Base-by-base conservation (phyloP, 2,113 vertebrate genomes). In the Pterocles burchelli region DNA sequence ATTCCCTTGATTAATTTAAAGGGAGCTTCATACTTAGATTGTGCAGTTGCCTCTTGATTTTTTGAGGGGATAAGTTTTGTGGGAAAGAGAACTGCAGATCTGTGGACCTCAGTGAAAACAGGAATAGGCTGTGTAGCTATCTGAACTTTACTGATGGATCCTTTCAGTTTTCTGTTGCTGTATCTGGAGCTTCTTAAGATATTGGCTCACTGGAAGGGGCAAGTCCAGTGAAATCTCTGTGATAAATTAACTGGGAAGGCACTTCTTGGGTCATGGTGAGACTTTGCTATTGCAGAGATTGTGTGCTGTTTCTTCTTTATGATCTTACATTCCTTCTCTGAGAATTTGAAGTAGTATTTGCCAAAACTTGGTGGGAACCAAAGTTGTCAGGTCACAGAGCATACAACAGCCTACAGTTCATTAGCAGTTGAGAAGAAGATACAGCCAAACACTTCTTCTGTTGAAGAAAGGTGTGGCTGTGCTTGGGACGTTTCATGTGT, bases 81-180 rank as follows among this genome's bases (percentile, higher is more conserved):
- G 43, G 38, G 21, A 46, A n/a, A 38, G 26, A 82, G 12, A 68
- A 36, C 25, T 76, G 22, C 20, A 72, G 20, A 34, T 80, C 9
- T 49, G 29, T 77, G 26, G 34, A n/a, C 29, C 22, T 65, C 0
- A 4, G 15, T 52, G 10, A 21, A 61, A 86, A 66, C 4, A 45
- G 14, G 55, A 67, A 4, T 51, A 71, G 25, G 2, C 25, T 83
- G 5, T 0, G 0, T 75, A 85, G 75, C 14, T 62, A 55, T 4
- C 26, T 55, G 36, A 21, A 18, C 55, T 74, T 87, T 73, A 15
- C 17, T 68, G 22, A 24, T 86, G 20, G 11, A 19, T 79, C 8
- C 7, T 65, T 77, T 33, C 16, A 24, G 34, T 57, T 83, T 11
- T 85, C 4, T 33, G 1, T 65, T 54, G 28, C 25, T 63, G 1